A percentile compares a stretch with the other conserved stretches of the same genome.
Conservation (phyloP, 2,797 vertebrate species). For the Chelon auratus region DNA sequence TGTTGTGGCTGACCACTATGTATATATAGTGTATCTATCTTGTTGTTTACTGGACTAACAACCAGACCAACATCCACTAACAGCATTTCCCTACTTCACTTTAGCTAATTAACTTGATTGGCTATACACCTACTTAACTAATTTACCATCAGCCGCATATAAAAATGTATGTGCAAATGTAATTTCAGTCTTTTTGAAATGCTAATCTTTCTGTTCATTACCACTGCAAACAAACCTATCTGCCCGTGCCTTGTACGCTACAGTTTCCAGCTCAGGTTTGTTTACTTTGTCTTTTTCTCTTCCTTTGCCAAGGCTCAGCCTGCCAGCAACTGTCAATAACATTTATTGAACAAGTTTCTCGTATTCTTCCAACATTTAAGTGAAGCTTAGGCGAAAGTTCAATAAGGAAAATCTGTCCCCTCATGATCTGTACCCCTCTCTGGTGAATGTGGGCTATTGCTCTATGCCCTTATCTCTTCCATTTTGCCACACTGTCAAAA, state of each 20-base stretch:
- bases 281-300: not conserved
- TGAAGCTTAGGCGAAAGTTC: no score
- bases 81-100: not conserved
- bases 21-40: not conserved
- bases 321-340: constrained; percentile 7
- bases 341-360: no score
- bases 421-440: no score
- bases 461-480: no score
- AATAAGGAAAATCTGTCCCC: no score
- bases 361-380: no score
- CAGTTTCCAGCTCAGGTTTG: not conserved
- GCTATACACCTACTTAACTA: not conserved
- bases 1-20: not conserved
- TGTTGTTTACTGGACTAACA: not conserved
- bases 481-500: no score
- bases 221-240: not conserved
- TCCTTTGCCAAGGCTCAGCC: not conserved
- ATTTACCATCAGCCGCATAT: not conserved
- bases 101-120: not conserved
- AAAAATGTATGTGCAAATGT: not conserved
- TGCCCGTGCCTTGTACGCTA: not conserved
- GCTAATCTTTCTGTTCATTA: not conserved
- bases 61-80: not conserved
- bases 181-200: not conserved
- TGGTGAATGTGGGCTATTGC: no score